Evolutionary conservation across 2,888 invertebrate species (phyloP).

Genomic region (Galerucella pusilla): DNA sequence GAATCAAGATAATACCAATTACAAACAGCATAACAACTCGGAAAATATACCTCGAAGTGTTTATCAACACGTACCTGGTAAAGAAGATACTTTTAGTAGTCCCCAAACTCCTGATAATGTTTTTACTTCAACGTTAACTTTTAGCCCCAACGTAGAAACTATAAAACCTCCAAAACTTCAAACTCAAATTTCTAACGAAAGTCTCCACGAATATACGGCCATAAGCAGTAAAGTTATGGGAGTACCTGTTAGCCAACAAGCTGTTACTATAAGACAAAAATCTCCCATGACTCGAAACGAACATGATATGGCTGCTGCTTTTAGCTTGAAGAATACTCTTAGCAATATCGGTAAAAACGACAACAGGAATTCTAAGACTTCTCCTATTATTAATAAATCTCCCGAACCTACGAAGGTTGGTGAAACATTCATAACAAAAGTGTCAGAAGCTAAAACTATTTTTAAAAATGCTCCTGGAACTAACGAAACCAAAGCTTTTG

Average conservation of each 20-base stretch:
- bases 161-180: constrained; percentile 52
- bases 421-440: constrained; percentile 12
- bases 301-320: constrained; percentile 68
- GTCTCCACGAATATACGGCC: constrained; percentile 68
- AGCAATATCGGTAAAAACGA: constrained; percentile 63
- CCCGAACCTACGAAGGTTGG: not conserved
- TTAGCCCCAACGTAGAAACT: constrained; percentile 42
- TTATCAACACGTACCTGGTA: constrained; percentile 47
- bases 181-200: constrained; percentile 59
- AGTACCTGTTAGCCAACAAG: constrained; percentile 79
- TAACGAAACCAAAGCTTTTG: constrained; percentile 46
- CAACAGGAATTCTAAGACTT: constrained; percentile 34
- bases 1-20: constrained; percentile 10
- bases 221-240: constrained; percentile 79
- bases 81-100: constrained; percentile 17
- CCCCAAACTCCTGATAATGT: constrained; percentile 37
- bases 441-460: constrained; percentile 13
- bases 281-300: constrained; percentile 70
- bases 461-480: not conserved
- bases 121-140: constrained; percentile 52
- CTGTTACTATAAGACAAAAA: constrained; percentile 70
- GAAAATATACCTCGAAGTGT: constrained; percentile 27
- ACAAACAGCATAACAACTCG: not conserved
- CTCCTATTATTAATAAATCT: constrained; percentile 10
- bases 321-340: constrained; percentile 69